Conservation (phyloP, 2,113 vertebrate species). For the Toxotes jaculatrix region DNA sequence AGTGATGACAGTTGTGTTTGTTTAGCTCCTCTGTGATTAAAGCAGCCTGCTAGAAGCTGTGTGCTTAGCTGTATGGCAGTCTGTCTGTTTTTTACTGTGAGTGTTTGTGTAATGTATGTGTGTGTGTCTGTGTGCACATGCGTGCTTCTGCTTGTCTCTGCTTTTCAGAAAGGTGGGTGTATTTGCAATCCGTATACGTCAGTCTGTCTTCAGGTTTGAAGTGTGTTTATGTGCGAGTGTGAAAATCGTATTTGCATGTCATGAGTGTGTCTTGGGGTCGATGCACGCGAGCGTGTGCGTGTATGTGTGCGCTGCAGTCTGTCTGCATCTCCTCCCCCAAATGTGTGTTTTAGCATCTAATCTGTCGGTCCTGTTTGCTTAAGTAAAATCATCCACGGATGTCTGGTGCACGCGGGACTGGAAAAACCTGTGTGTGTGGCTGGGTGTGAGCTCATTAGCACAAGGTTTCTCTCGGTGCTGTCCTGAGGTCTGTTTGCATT, state of each 20-base stretch:
- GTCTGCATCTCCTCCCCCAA: conserved; percentile 43
- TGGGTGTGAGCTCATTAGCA: conserved; percentile 43
- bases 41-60: conserved; percentile 60
- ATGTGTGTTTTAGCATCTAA: conserved; percentile 69
- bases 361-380: conserved; percentile 58
- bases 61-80: conserved; percentile 64
- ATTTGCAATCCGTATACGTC: conserved; percentile 37
- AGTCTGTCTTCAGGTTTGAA: conserved; percentile 54
- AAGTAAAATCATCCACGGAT: conserved; percentile 60
- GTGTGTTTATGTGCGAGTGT: conserved; percentile 44
- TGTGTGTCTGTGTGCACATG: background rate
- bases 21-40: conserved; percentile 75
- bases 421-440: conserved; percentile 60
- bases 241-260: conserved; percentile 51
- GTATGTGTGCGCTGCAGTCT: conserved; percentile 3
- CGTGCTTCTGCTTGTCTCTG: background rate
- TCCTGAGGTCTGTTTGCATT: conserved; percentile 56
- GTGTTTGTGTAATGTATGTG: background rate
- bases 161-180: conserved; percentile 42
- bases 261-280: conserved; percentile 23
- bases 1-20: conserved; percentile 77
- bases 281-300: conserved; percentile 22
- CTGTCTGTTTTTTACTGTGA: conserved; percentile 32
- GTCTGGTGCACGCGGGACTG: conserved; percentile 46
- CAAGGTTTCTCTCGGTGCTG: background rate